Percentiles rank a stretch among this genome's conserved stretches.
phyloP scores from a whole-genome alignment of 1,140 invertebrate genomes.

The Eriosoma lanigerum region DNA sequence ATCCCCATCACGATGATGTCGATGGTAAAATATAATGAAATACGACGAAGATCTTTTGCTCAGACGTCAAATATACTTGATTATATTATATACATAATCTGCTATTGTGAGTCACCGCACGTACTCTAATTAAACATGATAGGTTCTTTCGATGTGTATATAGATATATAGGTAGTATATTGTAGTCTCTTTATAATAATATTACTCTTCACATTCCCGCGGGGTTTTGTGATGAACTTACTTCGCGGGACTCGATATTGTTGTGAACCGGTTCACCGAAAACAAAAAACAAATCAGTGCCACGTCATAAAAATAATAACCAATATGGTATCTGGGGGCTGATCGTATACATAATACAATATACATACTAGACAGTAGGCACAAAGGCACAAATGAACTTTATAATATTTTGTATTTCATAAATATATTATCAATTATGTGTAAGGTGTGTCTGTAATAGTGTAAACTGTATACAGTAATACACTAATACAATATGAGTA shows the following conservation, averaged over 20 bases:
- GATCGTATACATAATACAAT: neutral
- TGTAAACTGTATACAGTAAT: neutral
- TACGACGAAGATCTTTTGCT: slow-evolving; percentile 26
- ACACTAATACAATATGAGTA: too few relatives aligned
- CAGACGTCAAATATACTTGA: slow-evolving; percentile 18
- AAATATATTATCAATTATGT: neutral
- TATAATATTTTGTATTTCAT: neutral
- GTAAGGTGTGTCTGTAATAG: neutral
- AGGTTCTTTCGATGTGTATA: too few relatives aligned
- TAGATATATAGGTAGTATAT: too few relatives aligned
- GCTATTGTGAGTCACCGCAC: neutral
- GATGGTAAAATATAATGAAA: slow-evolving; percentile 11
- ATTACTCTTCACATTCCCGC: neutral
- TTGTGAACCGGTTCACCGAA: slow-evolving; percentile 30
- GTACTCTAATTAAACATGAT: slow-evolving; percentile 40
- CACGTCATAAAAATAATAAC: neutral
- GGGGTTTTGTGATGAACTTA: neutral
- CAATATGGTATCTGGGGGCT: neutral
- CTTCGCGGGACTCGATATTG: neutral
- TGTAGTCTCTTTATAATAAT: too few relatives aligned
- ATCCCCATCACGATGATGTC: slow-evolving; percentile 17
- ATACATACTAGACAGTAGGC: too few relatives aligned
- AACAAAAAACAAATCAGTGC: neutral
- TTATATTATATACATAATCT: neutral
- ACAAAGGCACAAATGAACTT: too few relatives aligned